Evolutionary conservation across 2,797 vertebrate species (phyloP).

Genomic region (Cossypha niveicapilla): DNA sequence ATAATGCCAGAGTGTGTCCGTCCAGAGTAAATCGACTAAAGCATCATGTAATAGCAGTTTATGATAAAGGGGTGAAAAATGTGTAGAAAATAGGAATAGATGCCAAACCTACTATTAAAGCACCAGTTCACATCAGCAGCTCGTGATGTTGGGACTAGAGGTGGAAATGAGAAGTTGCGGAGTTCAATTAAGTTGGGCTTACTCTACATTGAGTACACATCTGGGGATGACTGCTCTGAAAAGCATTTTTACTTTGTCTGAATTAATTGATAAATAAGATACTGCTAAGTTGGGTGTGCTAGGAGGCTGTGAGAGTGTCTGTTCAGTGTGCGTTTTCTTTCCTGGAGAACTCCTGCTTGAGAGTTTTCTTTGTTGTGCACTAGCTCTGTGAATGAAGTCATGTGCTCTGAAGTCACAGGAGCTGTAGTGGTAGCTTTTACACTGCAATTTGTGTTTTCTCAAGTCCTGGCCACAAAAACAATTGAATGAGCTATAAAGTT

Average conservation of each 20-base stretch:
- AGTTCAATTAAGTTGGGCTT: background rate
- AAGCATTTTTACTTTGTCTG: background rate
- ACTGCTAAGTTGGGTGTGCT: background rate
- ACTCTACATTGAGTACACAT: background rate
- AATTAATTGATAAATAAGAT: background rate
- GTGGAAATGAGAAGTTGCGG: background rate
- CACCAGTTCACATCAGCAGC: background rate
- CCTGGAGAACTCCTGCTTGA: background rate
- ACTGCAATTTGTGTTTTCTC: background rate
- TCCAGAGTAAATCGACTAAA: background rate
- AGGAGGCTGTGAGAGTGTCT: background rate
- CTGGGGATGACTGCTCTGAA: background rate
- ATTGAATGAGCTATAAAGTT: background rate
- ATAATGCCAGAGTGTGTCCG: background rate
- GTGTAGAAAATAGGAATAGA: background rate
- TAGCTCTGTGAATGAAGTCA: background rate
- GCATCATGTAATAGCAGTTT: background rate
- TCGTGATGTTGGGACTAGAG: rapidly evolving
- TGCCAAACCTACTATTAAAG: background rate
- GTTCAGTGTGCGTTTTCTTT: background rate
- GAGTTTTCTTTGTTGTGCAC: background rate
- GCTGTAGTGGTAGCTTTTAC: background rate
- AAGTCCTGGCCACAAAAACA: background rate
- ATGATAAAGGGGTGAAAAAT: background rate
- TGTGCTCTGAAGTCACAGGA: background rate